These are phyloP conservation scores for Zingel zingel DNA, from an alignment of 2,113 vertebrate species.

Conservation along the genomic window DNA sequence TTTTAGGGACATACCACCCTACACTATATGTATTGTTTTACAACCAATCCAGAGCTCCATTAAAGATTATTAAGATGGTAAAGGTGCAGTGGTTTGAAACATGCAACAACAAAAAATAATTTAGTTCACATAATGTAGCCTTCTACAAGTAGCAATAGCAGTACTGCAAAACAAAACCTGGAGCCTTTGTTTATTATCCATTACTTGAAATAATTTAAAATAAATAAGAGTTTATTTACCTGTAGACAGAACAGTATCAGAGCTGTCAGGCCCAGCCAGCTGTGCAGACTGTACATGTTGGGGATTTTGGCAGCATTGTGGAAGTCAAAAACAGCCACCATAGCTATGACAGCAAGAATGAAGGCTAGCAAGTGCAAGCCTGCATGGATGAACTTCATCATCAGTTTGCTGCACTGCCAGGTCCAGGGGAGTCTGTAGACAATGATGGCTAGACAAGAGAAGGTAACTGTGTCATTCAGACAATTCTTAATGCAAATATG, in stretches of 20 bases:
- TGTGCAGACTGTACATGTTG: constrained; percentile 99
- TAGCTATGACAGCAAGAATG: constrained; percentile 85
- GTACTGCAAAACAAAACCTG: background rate
- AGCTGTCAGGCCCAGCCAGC: constrained; percentile 93
- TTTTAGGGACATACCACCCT: background rate
- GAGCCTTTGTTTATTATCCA: background rate
- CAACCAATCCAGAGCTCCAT: background rate
- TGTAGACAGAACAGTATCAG: constrained; percentile 89
- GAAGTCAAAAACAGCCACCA: constrained; percentile 93
- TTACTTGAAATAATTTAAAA: background rate
- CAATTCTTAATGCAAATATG: background rate
- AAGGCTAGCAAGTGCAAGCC: constrained; percentile 89
- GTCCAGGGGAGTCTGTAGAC: constrained; percentile 96
- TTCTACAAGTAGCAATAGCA: background rate
- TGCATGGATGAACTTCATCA: constrained; percentile 95
- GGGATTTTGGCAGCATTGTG: constrained; percentile 89
- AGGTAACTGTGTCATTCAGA: background rate
- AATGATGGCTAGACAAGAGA: constrained; percentile 80
- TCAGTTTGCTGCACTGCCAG: constrained; percentile 93
- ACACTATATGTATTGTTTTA: background rate
- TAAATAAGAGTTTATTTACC: constrained; percentile 81
- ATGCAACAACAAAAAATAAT: background rate
- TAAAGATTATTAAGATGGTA: background rate
- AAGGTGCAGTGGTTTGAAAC: background rate
- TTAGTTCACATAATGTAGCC: background rate